These are phyloP conservation scores for Drosophila ananassae DNA, from an alignment of 1,140 invertebrate species.

Conservation along the genomic window DNA sequence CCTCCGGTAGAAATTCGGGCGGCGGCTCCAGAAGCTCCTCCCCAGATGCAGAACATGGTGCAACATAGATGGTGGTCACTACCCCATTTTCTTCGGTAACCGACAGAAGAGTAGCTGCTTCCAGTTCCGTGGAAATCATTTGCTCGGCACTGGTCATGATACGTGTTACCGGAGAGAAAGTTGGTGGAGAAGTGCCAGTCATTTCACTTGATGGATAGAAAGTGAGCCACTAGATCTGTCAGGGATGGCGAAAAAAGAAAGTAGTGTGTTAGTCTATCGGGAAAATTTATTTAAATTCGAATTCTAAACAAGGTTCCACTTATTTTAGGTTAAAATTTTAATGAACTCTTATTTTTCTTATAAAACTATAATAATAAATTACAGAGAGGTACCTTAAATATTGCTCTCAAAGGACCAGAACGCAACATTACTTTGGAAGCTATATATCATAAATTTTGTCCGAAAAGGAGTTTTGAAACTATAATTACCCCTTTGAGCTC, in stretches of 20 bases:
- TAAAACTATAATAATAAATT: not conserved
- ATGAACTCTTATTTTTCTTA: no score
- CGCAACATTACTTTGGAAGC: not conserved
- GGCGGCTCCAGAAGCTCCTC: not conserved
- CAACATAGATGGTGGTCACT: slow-evolving; percentile 11
- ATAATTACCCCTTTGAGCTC: slow-evolving; percentile 1
- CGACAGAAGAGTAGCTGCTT: slow-evolving; percentile 18
- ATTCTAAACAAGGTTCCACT: not conserved
- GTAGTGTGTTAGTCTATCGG: not conserved
- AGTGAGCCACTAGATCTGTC: not conserved
- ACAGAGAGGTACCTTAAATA: not conserved
- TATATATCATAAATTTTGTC: not conserved
- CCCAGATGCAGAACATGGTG: not conserved
- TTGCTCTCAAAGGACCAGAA: not conserved
- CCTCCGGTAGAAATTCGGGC: not conserved
- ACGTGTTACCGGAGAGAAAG: not conserved
- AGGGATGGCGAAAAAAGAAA: slow-evolving; percentile 11
- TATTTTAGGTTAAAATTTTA: not conserved
- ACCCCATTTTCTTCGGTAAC: slow-evolving; percentile 20
- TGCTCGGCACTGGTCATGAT: slow-evolving; percentile 8
- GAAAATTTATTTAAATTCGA: not conserved
- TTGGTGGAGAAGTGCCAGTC: slow-evolving; percentile 4
- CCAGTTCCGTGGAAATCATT: slow-evolving; percentile 1
- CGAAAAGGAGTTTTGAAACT: not conserved
- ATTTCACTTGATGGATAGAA: slow-evolving; percentile 1